Evolutionary conservation across 2,113 vertebrate genomes (phyloP), one percentile per base, ranked within the genome.

Genomic region (Alces alces): DNA sequence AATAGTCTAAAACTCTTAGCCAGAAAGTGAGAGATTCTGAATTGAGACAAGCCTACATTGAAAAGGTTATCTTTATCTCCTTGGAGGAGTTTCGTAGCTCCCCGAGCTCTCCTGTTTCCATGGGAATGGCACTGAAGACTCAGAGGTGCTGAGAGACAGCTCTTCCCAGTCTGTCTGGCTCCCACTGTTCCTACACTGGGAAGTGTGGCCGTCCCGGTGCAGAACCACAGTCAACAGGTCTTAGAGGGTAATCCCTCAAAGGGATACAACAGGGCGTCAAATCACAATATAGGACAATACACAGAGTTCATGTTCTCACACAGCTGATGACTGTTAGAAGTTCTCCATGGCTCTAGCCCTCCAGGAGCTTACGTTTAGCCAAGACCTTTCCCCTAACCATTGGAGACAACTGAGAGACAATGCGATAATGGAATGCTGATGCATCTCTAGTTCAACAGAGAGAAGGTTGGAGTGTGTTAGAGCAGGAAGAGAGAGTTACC

Each of bases 241-340:
- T 52, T 7, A 83, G 19, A 54, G 55, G 43, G 27, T n/a, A 27
- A 66, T 39, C 0, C 1, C 50, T 57, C 15, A 13, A 5, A 50
- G 12, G 23, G 2, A 0, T 5, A 4, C 0, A 52, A 23, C 9
- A 78, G 43, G 9, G 21, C 14, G 70, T 33, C 21, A 9, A 6
- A 11, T 25, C 61, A 55, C 21, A 33, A 43, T 5, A 17, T 10
- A 50, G 66, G 78, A 28, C 89, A 45, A 70, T 21, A 25, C 2
- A 2, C 45, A 92, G 15, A 19, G 28, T 36, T 14, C 10, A 13
- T 30, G 45, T 13, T 39, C n/a, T 54, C 16, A 66, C 11, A 27
- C 13, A 7, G n/a, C 4, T 30, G 5, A n/a, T 27, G 36, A 27
- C 36, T 61, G 0, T 19, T 52, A 52, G 25, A 50, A 55, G 9